Evolutionary conservation across 2,888 invertebrate genomes (phyloP).

Genomic region (Drosophila paucipuncta): DNA sequence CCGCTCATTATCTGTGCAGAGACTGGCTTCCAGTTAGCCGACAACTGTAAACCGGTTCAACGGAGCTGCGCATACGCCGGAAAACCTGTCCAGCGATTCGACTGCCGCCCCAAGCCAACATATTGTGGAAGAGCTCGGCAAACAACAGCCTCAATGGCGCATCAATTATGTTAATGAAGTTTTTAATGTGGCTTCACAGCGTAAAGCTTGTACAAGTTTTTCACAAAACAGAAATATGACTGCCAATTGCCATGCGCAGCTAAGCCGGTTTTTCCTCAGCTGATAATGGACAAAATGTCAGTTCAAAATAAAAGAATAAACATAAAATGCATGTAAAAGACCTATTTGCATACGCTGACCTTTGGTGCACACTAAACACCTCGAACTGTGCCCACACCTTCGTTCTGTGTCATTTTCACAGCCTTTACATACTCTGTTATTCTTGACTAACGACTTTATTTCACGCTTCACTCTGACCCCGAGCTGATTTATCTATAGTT

Average conservation of each 20-base stretch:
- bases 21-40: slow-evolving; percentile 26
- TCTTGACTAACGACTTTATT: slow-evolving; percentile 53
- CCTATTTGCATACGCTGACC: slow-evolving; percentile 69
- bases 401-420: slow-evolving; percentile 50
- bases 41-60: slow-evolving; percentile 57
- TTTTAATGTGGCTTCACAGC: slow-evolving; percentile 74
- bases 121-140: slow-evolving; percentile 50
- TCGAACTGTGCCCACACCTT: slow-evolving; percentile 24
- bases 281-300: slow-evolving; percentile 47
- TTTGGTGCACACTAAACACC: slow-evolving; percentile 45
- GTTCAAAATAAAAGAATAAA: slow-evolving; percentile 13
- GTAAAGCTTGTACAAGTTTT: slow-evolving; percentile 61
- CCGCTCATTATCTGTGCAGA: slow-evolving; percentile 1
- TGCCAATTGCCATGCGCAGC: slow-evolving; percentile 35
- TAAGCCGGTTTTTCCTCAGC: slow-evolving; percentile 55
- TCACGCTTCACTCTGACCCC: slow-evolving; percentile 57
- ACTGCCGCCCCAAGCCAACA: slow-evolving; percentile 64
- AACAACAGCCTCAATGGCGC: slow-evolving; percentile 69
- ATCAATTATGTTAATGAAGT: slow-evolving; percentile 79
- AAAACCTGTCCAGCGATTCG: slow-evolving; percentile 53
- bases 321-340: slow-evolving; percentile 14
- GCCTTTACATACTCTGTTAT: slow-evolving; percentile 46
- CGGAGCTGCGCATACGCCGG: not conserved
- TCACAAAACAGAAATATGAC: slow-evolving; percentile 13
- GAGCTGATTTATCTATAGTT: slow-evolving; percentile 64